Percentiles rank a stretch among this genome's conserved stretches.
Conservation (phyloP, 2,113 vertebrate genomes). For the Chrysochloris asiatica region DNA sequence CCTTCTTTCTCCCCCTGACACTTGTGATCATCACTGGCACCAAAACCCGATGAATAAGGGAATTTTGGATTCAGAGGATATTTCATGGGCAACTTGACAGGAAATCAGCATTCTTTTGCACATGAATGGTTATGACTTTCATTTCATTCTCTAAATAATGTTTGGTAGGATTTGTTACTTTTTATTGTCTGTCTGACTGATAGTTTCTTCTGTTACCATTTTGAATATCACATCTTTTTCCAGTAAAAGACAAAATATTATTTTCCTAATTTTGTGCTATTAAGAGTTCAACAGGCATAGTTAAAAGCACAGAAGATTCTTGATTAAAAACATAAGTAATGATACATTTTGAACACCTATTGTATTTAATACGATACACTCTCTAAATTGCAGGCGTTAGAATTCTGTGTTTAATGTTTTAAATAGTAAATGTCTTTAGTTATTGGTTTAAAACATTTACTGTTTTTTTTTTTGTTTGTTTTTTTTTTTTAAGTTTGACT, state of each 20-base stretch:
- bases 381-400: background rate
- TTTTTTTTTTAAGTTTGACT: background rate
- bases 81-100: background rate
- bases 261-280: background rate
- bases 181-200: background rate
- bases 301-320: background rate
- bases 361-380: background rate
- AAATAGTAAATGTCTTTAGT: constrained; percentile 21
- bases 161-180: background rate
- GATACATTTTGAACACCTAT: background rate
- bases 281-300: background rate
- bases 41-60: background rate
- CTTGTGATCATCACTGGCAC: background rate
- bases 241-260: background rate
- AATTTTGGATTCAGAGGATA: background rate
- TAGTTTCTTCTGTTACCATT: background rate
- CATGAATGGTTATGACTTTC: background rate
- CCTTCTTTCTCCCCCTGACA: background rate
- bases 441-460: background rate
- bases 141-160: background rate
- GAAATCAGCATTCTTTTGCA: background rate
- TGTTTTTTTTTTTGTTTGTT: background rate
- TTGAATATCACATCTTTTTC: background rate
- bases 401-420: background rate
- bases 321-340: constrained; percentile 24